A percentile compares a stretch with the other conserved stretches of the same genome.
Evolutionary conservation across 92 coral and sea anemone species (phyloP).

Genomic region (Umimayanthus chanpuru): DNA sequence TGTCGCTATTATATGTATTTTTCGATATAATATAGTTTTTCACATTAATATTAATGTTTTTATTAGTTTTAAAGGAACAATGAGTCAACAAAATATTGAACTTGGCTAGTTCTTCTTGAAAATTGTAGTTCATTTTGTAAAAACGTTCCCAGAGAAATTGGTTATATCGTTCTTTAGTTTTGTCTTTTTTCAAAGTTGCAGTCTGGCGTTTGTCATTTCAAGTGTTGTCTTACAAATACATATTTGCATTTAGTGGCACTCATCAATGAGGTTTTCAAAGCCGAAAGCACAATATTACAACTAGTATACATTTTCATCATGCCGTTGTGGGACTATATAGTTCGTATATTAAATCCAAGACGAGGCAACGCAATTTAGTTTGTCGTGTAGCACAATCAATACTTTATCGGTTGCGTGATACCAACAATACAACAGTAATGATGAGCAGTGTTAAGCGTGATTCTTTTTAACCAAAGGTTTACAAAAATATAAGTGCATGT

Average conservation of each 20-base stretch:
- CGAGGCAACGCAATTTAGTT: not conserved
- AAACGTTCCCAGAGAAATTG: not conserved
- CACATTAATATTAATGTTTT: no score
- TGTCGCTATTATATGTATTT: not conserved
- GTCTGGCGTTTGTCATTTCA: no score
- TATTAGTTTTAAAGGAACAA: not conserved
- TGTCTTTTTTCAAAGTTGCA: not conserved
- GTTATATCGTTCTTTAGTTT: not conserved
- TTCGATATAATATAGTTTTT: not conserved
- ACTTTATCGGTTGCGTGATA: no score
- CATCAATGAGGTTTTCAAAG: not conserved
- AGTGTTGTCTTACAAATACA: not conserved
- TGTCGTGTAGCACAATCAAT: not conserved
- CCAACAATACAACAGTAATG: no score
- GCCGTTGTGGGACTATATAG: not conserved
- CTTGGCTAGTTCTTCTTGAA: not conserved
- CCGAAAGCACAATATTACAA: not conserved
- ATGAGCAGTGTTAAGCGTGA: no score
- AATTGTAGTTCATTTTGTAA: no score
- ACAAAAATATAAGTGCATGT: not conserved
- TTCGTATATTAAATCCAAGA: no score
- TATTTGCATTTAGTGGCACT: no score
- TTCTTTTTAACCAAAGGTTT: no score
- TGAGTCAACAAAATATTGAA: not conserved
- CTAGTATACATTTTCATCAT: no score